These are phyloP conservation scores for Amphimedon queenslandica DNA, from an alignment of 37 sponge, comb jelly and placozoan genomes.

Conservation along the genomic window DNA sequence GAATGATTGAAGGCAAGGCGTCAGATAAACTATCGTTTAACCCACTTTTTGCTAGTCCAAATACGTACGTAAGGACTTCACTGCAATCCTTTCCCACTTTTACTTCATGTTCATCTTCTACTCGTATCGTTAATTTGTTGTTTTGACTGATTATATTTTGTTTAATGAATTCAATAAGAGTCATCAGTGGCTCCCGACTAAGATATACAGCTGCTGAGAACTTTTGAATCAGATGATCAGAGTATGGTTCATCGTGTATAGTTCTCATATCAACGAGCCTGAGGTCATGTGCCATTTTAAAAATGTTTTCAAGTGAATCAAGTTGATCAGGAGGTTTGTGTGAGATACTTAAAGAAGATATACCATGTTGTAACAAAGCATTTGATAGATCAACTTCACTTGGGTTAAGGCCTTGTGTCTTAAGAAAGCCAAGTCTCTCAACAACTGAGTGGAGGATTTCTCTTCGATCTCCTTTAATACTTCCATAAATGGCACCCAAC, in stretches of 20 bases:
- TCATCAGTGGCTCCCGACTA: not conserved
- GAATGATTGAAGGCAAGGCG: not conserved
- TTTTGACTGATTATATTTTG: not conserved
- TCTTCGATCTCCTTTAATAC: too few relatives aligned
- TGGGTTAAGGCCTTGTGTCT: not conserved
- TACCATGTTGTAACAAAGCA: not conserved
- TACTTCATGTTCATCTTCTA: not conserved
- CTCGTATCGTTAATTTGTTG: too few relatives aligned
- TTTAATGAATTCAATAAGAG: not conserved
- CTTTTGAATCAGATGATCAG: too few relatives aligned
- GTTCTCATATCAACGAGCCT: not conserved
- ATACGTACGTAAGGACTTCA: not conserved
- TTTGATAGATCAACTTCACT: not conserved
- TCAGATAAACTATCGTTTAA: not conserved
- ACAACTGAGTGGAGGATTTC: too few relatives aligned
- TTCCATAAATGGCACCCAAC: too few relatives aligned
- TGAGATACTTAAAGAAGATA: too few relatives aligned
- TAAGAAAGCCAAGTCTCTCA: not conserved
- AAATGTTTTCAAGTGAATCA: too few relatives aligned
- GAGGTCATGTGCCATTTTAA: not conserved
- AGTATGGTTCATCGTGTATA: not conserved
- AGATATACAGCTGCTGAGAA: not conserved
- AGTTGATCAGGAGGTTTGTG: too few relatives aligned
- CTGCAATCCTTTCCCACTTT: not conserved
- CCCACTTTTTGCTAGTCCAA: not conserved